Base-by-base conservation (phyloP, 2,888 invertebrate genomes). In the Andrena minutula region DNA sequence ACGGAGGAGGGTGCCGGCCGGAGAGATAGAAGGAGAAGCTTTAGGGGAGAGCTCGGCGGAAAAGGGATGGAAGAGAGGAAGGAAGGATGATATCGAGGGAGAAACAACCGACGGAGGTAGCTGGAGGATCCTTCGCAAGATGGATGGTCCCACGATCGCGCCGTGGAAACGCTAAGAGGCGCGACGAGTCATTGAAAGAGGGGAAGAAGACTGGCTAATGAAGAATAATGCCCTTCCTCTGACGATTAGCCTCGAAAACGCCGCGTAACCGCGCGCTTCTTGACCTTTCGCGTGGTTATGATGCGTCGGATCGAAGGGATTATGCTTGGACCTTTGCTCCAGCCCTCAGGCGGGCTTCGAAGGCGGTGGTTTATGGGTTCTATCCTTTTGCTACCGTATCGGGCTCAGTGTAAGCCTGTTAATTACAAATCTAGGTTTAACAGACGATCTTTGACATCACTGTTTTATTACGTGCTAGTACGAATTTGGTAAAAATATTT, bases 121-220 rank as follows among this genome's bases (percentile, higher is more conserved):
- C 60, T 71, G 82, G 80, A 75, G 86, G 83, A 85, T 86, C 75
- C 84, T 79, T 84, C 82, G 87, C 85, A 92, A 93, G 93, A 93
- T 92, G 89, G 92, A 93, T 93, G 91, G 89, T 82, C 86, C 75
- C 75, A 72, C 85, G 90, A 91, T 90, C 90, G 79, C 90, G 85
- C 83, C 82, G 88, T 86, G 88, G 89, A 91, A 89, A 92, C 90
- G 92, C 89, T 93, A 93, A 93, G 91, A 92, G 92, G 90, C 92
- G 92, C 90, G 91, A 93, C 93, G 93, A 92, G 91, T 92, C 92
- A 93, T 93, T 93, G 93, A 93, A 93, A 92, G 92, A 90, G 89
- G 89, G 89, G 86, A 85, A 82, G 76, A 76, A 75, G 74, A 75
- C 75, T 82, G 82, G 82, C 89, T 92, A 93, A 93, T 92, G 92